Base-by-base conservation (phyloP, 2,888 invertebrate genomes). In the Mythimna lalbum region DNA sequence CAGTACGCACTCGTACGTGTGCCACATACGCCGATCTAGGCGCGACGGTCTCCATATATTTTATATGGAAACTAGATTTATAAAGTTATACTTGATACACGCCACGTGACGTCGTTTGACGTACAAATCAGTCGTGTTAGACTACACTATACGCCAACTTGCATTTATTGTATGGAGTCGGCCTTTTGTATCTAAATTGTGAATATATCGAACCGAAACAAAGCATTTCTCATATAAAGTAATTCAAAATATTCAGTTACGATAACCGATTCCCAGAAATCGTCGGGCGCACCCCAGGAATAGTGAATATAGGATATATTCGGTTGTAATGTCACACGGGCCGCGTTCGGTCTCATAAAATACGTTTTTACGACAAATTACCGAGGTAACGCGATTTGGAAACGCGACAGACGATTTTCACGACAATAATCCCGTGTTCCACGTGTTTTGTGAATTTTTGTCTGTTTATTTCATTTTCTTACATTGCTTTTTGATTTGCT, bases 321-420 rank as follows among this genome's bases (percentile, higher is more conserved):
- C 81, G 82, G 83, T 81, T 82, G 73, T 81, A 80, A 82, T 82
- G 75, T 84, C 81, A 85, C 74, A 68, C 71, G 77, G 79, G 71
- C 81, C 80, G 52, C 65, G 79, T 78, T 76, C 73, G 71, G 75
- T 79, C 82, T 81, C 88, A 83, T 90, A 90, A 91, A 91, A 87
- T 82, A 86, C 84, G 86, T 87, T 90, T 90, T 91, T 90, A 91
- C 87, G 91, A 87, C 88, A 86, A 90, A 90, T 90, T 91, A 90
- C 86, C 69, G 73, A 84, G 88, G 88, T 91, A 90, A 91, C 88
- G 77, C 85, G 89, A 90, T 91, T 90, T 90, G 81, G 85, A 86
- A 86, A 86, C 84, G 78, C 80, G 85, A 82, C 69, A 75, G 76
- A 74, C 83, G 63, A 65, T 73, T 82, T 76, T 79, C 43, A 69